A percentile compares a stretch with the other conserved stretches of the same genome.
phyloP scores from a whole-genome alignment of 2,797 vertebrate species.

The Philypnodon macrostomus region DNA sequence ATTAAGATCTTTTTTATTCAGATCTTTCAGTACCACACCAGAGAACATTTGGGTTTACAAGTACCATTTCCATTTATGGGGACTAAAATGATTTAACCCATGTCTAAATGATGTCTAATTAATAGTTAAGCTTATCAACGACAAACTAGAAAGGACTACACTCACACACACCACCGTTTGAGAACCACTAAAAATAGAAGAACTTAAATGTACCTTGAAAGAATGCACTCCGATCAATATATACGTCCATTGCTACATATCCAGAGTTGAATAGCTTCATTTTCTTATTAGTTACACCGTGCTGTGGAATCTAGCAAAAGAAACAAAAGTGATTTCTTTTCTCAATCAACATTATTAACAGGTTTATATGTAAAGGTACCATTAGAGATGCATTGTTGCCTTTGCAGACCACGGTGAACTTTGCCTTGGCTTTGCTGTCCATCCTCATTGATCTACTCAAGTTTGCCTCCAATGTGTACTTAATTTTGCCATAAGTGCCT shows the following conservation, averaged over 20 bases:
- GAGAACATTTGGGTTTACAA: no score
- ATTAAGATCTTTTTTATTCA: no score
- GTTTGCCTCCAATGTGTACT: conserved; percentile 54
- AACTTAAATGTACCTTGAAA: conserved; percentile 41
- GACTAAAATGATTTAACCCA: no score
- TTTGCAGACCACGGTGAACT: conserved; percentile 45
- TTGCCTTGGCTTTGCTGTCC: conserved; percentile 48
- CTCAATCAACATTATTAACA: background rate
- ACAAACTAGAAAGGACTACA: no score
- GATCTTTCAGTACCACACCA: no score
- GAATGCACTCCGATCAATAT: conserved; percentile 48
- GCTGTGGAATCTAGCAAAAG: conserved; percentile 52
- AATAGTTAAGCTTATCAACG: no score
- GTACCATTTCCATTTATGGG: no score
- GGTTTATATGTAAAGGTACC: conserved; percentile 15
- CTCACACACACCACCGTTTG: no score
- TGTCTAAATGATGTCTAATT: no score
- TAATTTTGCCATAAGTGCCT: conserved; percentile 41
- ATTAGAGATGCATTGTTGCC: conserved; percentile 11
- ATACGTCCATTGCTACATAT: conserved; percentile 60
- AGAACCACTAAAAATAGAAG: no score
- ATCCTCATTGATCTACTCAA: conserved; percentile 52
- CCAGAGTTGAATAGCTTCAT: conserved; percentile 61
- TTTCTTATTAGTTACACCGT: conserved; percentile 44
- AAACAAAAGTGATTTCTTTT: background rate